Evolutionary conservation across 2,888 invertebrate genomes (phyloP).

Genomic region (Drosophila barbarae): DNA sequence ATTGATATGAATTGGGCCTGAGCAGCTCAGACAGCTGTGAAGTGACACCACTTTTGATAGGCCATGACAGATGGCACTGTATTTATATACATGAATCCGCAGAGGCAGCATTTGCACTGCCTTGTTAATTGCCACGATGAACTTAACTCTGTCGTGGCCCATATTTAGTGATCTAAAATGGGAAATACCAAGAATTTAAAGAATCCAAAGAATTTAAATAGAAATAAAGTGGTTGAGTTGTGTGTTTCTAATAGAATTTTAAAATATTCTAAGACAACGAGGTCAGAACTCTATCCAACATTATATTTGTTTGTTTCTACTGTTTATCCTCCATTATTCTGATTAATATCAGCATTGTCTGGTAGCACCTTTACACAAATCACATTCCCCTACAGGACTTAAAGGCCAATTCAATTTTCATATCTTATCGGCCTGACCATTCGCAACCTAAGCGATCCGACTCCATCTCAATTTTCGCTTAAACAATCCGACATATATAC

Average conservation of each 20-base stretch:
- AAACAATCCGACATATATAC: slow-evolving; percentile 71
- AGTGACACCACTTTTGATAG: slow-evolving; percentile 60
- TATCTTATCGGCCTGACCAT: slow-evolving; percentile 33
- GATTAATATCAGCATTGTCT: slow-evolving; percentile 25
- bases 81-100: slow-evolving; percentile 14
- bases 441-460: slow-evolving; percentile 40
- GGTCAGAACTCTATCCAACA: not conserved
- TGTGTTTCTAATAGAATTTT: not conserved
- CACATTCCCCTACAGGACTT: slow-evolving; percentile 15
- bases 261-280: not conserved
- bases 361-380: slow-evolving; percentile 17
- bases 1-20: slow-evolving; percentile 67
- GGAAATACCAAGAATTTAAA: slow-evolving; percentile 6
- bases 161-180: slow-evolving; percentile 18
- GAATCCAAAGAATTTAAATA: slow-evolving; percentile 9
- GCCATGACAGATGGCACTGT: slow-evolving; percentile 37
- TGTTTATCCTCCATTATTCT: slow-evolving; percentile 14
- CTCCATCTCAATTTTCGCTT: slow-evolving; percentile 55
- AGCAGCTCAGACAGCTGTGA: slow-evolving; percentile 55
- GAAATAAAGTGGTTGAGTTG: slow-evolving; percentile 9
- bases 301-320: not conserved
- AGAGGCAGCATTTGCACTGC: slow-evolving; percentile 2
- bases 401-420: slow-evolving; percentile 23
- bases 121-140: slow-evolving; percentile 36
- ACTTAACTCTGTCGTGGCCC: slow-evolving; percentile 24